Conservation (phyloP, 2,797 vertebrate species). For the Sciurus carolinensis region DNA sequence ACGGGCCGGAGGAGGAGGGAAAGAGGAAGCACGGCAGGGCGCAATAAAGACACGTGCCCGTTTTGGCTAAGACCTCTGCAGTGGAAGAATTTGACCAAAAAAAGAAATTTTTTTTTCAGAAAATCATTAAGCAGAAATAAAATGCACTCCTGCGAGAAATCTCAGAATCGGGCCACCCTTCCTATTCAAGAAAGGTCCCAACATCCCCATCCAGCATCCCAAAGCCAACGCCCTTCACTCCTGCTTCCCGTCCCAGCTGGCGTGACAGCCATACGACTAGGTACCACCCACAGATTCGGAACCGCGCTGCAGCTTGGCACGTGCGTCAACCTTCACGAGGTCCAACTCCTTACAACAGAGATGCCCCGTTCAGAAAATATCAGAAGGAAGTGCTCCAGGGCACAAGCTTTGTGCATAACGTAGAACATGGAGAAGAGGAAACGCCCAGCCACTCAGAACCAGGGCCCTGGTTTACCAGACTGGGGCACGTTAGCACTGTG, state of each 20-base stretch:
- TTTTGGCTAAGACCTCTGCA: not conserved
- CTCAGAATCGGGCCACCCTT: not conserved
- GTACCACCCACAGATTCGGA: not conserved
- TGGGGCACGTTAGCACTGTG: not conserved
- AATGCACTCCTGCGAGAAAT: not conserved
- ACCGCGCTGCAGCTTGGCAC: not conserved
- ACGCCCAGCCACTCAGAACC: not conserved
- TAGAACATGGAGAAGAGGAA: not conserved
- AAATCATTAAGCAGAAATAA: slow-evolving; percentile 18
- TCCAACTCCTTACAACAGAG: not conserved
- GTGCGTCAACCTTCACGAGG: not conserved
- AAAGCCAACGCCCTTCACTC: not conserved
- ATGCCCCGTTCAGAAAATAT: not conserved
- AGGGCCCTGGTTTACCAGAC: not conserved
- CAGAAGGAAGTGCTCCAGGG: not conserved
- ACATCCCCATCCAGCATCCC: too few relatives aligned
- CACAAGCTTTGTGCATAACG: not conserved
- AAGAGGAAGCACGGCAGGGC: not conserved
- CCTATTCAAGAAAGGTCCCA: not conserved
- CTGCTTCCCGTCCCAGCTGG: not conserved
- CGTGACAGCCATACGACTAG: not conserved
- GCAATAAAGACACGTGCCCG: not conserved
- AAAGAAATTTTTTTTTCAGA: not conserved
- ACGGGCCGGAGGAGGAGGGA: accelerated
- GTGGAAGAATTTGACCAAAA: slow-evolving; percentile 1